phyloP scores from a whole-genome alignment of 2,797 vertebrate genomes.

The Hemibagrus guttatus region DNA sequence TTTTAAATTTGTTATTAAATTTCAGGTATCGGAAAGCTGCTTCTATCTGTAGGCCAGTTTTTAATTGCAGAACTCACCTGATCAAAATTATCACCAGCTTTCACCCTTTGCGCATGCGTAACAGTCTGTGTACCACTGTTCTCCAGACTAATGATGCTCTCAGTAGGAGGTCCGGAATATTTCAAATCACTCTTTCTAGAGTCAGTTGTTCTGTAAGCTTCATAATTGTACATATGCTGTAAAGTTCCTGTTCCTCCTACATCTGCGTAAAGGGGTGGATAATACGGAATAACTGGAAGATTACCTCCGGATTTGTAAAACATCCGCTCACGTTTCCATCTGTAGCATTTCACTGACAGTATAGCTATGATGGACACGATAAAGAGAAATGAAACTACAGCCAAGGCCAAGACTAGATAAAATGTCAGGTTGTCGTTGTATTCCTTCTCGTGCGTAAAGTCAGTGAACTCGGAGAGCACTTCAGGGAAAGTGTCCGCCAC shows the following conservation, averaged over 20 bases:
- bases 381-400: constrained; percentile 58
- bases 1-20: too few relatives aligned
- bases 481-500: constrained; percentile 57
- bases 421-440: constrained; percentile 19
- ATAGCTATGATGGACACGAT: constrained; percentile 55
- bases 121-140: constrained; percentile 25
- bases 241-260: constrained; percentile 57
- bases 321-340: constrained; percentile 58
- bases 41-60: too few relatives aligned
- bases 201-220: constrained; percentile 61
- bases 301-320: constrained; percentile 53
- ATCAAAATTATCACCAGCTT: not conserved
- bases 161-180: constrained; percentile 47
- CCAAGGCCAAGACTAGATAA: constrained; percentile 25
- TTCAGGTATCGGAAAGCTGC: too few relatives aligned
- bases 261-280: constrained; percentile 63
- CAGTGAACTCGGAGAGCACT: not conserved
- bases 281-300: constrained; percentile 63
- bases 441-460: too few relatives aligned
- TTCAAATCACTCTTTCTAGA: constrained; percentile 63
- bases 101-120: not conserved
- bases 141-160: constrained; percentile 58
- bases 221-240: constrained; percentile 60
- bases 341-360: constrained; percentile 56
- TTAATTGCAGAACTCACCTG: not conserved